A percentile compares a stretch with the other conserved stretches of the same genome.
Conservation (phyloP, 1,140 invertebrate genomes). For the Mycetomoellerius zeteki region DNA sequence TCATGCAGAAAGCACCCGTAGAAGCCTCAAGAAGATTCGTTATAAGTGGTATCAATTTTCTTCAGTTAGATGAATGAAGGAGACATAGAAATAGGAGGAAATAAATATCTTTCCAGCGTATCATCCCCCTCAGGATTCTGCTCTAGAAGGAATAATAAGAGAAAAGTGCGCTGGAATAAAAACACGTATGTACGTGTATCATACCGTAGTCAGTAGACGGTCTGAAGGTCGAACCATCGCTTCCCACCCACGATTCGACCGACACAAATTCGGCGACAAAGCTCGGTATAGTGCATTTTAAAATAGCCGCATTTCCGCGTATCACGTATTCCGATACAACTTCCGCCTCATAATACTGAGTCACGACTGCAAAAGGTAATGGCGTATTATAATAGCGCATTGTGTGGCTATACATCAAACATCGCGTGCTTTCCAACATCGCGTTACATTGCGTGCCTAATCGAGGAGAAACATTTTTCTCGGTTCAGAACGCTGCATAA, state of each 20-base stretch:
- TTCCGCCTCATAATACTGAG: constrained; percentile 96
- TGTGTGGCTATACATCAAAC: constrained; percentile 20
- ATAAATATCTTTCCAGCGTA: constrained; percentile 16
- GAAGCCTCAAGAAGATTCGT: too few relatives aligned
- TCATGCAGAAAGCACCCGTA: too few relatives aligned
- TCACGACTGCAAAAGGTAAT: constrained; percentile 90
- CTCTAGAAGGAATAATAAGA: constrained; percentile 1
- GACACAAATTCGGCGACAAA: constrained; percentile 97
- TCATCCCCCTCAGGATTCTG: neutral
- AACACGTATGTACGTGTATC: constrained; percentile 18
- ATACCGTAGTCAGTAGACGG: constrained; percentile 87
- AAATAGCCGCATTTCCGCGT: constrained; percentile 95
- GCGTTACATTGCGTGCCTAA: constrained; percentile 40
- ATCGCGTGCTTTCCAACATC: neutral
- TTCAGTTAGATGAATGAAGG: neutral
- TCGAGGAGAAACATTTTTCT: constrained; percentile 44
- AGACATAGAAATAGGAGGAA: neutral
- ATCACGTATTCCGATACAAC: constrained; percentile 98
- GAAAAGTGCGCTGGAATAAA: neutral
- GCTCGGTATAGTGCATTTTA: constrained; percentile 97
- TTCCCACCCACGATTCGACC: constrained; percentile 95
- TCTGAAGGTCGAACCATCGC: constrained; percentile 91
- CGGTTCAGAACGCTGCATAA: neutral
- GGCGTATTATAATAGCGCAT: constrained; percentile 40
- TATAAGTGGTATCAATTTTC: neutral